Base-by-base conservation (phyloP, 2,888 invertebrate genomes). In the Itoplectis maculator region DNA sequence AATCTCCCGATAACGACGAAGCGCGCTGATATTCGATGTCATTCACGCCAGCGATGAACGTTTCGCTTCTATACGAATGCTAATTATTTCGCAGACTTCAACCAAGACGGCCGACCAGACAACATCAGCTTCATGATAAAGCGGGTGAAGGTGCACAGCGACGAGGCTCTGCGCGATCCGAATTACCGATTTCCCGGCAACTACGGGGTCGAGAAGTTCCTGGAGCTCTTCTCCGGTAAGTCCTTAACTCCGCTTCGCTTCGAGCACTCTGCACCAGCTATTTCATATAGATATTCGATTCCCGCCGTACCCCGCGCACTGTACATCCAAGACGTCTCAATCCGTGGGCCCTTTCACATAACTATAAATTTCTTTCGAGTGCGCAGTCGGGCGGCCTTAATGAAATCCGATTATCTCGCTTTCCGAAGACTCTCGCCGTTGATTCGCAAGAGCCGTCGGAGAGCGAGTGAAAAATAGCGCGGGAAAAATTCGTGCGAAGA, bases 131-230 rank as follows among this genome's bases (percentile, higher is more conserved):
- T 98, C 92, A 97, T 98, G 97, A 98, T 98, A 89, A 98, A 98
- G 93, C 94, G 98, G 87, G 97, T 98, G 89, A 98, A 98, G 94
- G 97, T 98, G 6, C 97, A 98, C 93, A 97, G 97, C 45, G 94
- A 95, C 88, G 96, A 97, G 88, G 96, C 98, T 59, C 94, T 97
- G 78, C 96, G 96, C 88, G 97, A 97, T 93, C 96, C 97, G 1
- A 94, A 95, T 8, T 98, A 98, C 93, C 95, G 98, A 87, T 98
- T 97, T 93, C 96, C 97, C 0, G 97, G 97, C 87, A 98, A 98
- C 93, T 98, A 99, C 91, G 99, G 99, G 42, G 99, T 99, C 65
- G 99, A 98, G 92, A 99, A 99, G 94, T 99, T 98, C 93, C 95
- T 99, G 84, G 99, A 99, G 93, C 95, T 99, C 79, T 99, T 99